Conservation (phyloP, 2,797 vertebrate species). For the Knipowitschia caucasica region DNA sequence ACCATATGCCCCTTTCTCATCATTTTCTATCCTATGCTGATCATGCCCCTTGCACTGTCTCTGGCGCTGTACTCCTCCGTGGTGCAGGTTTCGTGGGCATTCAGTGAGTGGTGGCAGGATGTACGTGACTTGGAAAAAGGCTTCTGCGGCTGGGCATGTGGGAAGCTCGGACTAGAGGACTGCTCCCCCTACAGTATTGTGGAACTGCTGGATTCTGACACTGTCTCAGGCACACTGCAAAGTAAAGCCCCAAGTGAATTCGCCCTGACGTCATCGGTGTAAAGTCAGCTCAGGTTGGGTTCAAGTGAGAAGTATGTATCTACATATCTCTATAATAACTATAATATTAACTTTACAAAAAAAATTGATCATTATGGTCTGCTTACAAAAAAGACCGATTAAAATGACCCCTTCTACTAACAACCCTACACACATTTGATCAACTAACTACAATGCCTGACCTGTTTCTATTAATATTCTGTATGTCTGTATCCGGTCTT, state of each 20-base stretch:
- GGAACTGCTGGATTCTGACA: conserved; percentile 94
- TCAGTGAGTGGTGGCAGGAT: conserved; percentile 89
- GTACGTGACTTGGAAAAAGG: conserved; percentile 97
- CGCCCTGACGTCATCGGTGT: conserved; percentile 90
- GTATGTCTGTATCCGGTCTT: conserved; percentile 6
- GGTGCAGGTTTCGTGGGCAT: conserved; percentile 94
- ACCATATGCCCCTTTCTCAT: conserved; percentile 95
- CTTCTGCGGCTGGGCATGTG: conserved; percentile 97
- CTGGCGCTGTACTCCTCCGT: conserved; percentile 89
- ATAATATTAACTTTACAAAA: background rate
- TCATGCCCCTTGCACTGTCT: conserved; percentile 88
- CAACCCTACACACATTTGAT: background rate
- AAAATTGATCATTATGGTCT: no score
- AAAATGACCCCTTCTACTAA: background rate
- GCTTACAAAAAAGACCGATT: no score
- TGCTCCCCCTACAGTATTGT: conserved; percentile 97
- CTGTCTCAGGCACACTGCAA: conserved; percentile 87
- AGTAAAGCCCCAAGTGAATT: conserved; percentile 80
- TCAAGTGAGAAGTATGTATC: background rate
- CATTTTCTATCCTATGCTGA: conserved; percentile 95
- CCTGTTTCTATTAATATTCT: conserved; percentile 18
- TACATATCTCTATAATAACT: background rate
- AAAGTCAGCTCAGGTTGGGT: conserved; percentile 42
- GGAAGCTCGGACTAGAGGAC: conserved; percentile 93
- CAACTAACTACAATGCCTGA: conserved; percentile 43